Percentiles rank a stretch among this genome's conserved stretches.
phyloP scores from a whole-genome alignment of 1,140 invertebrate species.

The Hylyphantes graminicola region DNA sequence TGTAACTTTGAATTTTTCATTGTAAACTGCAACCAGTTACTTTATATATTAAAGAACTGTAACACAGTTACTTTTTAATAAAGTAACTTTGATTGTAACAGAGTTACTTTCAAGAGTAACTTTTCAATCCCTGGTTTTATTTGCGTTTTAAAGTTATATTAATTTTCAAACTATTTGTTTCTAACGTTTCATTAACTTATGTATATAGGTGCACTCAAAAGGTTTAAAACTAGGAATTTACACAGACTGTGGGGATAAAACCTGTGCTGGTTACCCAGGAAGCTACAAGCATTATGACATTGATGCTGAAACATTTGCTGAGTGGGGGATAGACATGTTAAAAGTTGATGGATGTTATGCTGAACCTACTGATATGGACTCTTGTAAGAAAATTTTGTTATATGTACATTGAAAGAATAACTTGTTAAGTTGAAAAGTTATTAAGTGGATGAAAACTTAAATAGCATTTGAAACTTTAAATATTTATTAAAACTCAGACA shows the following conservation, averaged over 20 bases:
- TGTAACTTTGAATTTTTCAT: too few relatives aligned
- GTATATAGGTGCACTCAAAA: conserved; percentile 69
- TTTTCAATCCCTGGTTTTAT: background rate
- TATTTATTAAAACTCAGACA: too few relatives aligned
- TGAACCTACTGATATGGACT: conserved; percentile 67
- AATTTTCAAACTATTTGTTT: background rate
- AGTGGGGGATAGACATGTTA: conserved; percentile 74
- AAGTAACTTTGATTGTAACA: too few relatives aligned
- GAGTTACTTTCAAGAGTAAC: background rate
- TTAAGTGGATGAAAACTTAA: too few relatives aligned
- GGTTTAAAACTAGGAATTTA: conserved; percentile 75
- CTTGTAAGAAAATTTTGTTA: conserved; percentile 62
- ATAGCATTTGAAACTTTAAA: too few relatives aligned
- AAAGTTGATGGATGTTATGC: conserved; percentile 75
- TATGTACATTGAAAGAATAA: background rate
- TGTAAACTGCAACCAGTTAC: too few relatives aligned
- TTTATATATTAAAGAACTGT: too few relatives aligned
- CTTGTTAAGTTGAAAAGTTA: too few relatives aligned
- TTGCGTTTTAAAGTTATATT: background rate
- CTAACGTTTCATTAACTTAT: background rate
- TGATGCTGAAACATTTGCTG: conserved; percentile 74
- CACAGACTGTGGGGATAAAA: conserved; percentile 73
- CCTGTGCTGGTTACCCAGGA: conserved; percentile 75
- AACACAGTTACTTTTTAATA: too few relatives aligned
- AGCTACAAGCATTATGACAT: conserved; percentile 69